Evolutionary conservation across 2,797 vertebrate genomes (phyloP), one percentile per base, ranked within the genome.

Genomic region (Passerculus sandwichensis): DNA sequence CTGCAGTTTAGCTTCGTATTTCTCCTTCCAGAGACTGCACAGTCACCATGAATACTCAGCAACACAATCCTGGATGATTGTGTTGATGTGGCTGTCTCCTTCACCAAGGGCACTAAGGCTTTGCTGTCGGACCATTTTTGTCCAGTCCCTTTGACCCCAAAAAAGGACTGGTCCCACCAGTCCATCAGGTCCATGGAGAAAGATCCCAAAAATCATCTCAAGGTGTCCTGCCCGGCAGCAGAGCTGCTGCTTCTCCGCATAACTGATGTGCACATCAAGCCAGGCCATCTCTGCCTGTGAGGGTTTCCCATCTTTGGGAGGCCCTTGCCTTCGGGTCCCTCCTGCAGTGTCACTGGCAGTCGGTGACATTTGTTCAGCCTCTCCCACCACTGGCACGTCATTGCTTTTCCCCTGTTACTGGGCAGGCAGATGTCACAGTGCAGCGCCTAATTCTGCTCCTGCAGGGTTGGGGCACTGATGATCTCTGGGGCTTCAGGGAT

Each of bases 261-360:
- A 54, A 57, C 18, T 0, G 0, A 3, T 2, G 59, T 3, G 20
- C 2, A 2, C 38, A 30, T 17, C 0, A 4, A 30, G 18, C 15
- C 51, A 82, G 36, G 19, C n/a, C 1, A 10, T 2, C 44, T 51
- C 40, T 74, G 42, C 27, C 70, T 72, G 59, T 38, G 17, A 32
- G 18, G 10, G 10, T 10, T 81, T 81, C 54, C n/a, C 59, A 45
- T 23, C 54, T 60, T n/a, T 19, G 61, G 65, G 17, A 16, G 42
- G 23, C 38, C 21, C 75, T 73, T 53, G 59, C 23, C 45, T 51
- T 53, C 0, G 2, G 20, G 34, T 65, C 21, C 27, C 40, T 66
- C 48, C 69, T 54, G n/a, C 56, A 59, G n/a, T 44, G 47, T 73
- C 51, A 7, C 36, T 11, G 22, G 17, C 7, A 18, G 27, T 2